A percentile compares a stretch with the other conserved stretches of the same genome.
phyloP scores from a whole-genome alignment of 1,140 invertebrate genomes.

The Drosophila pruinosa region DNA sequence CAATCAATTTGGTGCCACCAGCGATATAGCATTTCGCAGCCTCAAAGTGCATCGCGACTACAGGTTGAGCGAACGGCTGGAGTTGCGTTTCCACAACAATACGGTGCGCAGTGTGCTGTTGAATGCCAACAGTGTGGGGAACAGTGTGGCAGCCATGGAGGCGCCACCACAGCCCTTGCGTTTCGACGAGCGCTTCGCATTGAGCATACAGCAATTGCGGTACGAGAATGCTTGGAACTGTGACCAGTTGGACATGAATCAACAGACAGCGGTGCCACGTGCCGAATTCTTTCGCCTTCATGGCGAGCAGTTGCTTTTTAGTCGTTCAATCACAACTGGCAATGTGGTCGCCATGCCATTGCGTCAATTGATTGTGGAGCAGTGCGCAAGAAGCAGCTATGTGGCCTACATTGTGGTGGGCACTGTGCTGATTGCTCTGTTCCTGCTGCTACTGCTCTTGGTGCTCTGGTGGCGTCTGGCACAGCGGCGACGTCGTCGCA shows the following conservation, averaged over 20 bases:
- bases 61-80: constrained; percentile 66
- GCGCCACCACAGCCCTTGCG: constrained; percentile 41
- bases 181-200: constrained; percentile 61
- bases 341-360: constrained; percentile 40
- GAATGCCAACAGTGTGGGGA: background rate
- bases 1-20: constrained; percentile 71
- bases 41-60: constrained; percentile 68
- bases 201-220: constrained; percentile 59
- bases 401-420: constrained; percentile 64
- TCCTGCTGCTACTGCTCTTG: constrained; percentile 79
- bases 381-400: constrained; percentile 62
- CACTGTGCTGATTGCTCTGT: constrained; percentile 75
- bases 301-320: constrained; percentile 58
- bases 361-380: constrained; percentile 47
- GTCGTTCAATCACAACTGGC: background rate
- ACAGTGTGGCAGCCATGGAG: background rate
- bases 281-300: constrained; percentile 64
- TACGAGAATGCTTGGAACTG: constrained; percentile 69
- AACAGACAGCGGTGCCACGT: constrained; percentile 55
- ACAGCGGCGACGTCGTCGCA: constrained; percentile 83
- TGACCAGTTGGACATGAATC: constrained; percentile 55
- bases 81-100: constrained; percentile 77
- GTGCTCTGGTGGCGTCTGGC: constrained; percentile 65
- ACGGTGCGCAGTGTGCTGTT: constrained; percentile 43
- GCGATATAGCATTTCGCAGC: constrained; percentile 71